Evolutionary conservation across 1,140 invertebrate species (phyloP).

Genomic region (Agraylea sexmaculata): DNA sequence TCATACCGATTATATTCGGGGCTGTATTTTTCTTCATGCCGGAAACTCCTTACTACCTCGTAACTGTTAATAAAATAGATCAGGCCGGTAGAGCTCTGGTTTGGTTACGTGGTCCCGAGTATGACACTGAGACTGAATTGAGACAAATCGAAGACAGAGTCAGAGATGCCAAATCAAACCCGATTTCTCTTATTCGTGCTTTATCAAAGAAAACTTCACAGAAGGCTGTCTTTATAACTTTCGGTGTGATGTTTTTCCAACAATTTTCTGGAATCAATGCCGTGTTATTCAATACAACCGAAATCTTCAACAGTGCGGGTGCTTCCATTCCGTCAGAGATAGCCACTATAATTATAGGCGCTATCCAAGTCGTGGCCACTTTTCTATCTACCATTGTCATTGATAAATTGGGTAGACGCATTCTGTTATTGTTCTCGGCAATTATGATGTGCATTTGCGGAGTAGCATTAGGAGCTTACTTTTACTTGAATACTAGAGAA

Average conservation of each 20-base stretch:
- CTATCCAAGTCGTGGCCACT: conserved; percentile 63
- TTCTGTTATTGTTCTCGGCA: conserved; percentile 54
- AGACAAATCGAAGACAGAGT: conserved; percentile 48
- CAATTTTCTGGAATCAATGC: conserved; percentile 78
- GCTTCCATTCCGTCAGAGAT: conserved; percentile 41
- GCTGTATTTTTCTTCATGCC: conserved; percentile 63
- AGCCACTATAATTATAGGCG: conserved; percentile 62
- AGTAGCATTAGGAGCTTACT: conserved; percentile 49
- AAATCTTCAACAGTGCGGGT: conserved; percentile 58
- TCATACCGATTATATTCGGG: conserved; percentile 55
- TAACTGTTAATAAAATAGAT: conserved; percentile 45
- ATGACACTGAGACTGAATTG: conserved; percentile 48
- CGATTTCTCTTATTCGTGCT: conserved; percentile 40
- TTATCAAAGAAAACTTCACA: conserved; percentile 46
- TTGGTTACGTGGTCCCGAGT: conserved; percentile 51
- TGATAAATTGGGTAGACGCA: conserved; percentile 60
- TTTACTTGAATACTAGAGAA: conserved; percentile 43
- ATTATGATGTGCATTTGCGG: conserved; percentile 49
- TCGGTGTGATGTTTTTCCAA: conserved; percentile 74
- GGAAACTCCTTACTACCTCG: conserved; percentile 55
- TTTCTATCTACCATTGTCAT: conserved; percentile 59
- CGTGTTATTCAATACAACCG: conserved; percentile 66
- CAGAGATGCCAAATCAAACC: conserved; percentile 38
- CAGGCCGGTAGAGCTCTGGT: conserved; percentile 51
- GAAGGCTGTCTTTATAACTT: conserved; percentile 59